Base-by-base conservation (phyloP, 35 echinoderm and acorn worm genomes). In the Ptychodera flava region DNA sequence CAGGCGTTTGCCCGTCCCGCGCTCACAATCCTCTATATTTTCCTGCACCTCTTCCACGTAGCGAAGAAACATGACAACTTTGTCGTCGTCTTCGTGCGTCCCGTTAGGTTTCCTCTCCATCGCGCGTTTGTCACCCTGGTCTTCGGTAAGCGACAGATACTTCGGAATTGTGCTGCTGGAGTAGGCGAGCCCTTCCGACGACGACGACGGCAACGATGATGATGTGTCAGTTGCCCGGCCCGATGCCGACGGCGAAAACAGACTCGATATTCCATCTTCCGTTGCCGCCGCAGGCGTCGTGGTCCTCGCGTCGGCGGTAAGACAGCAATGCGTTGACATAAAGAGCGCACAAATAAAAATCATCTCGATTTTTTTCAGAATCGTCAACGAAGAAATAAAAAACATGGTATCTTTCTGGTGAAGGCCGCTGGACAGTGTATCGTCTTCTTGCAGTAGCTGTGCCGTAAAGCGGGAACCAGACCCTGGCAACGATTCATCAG, bases 21-120 rank as follows among this genome's bases (percentile, higher is more conserved):
- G 90, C 32, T 90, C 83, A 79, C 96, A 99, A 29, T 90, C 84
- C 14, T 90, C 93, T 28, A 85, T 87, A 80, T 94, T 91, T n/a
- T 82, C 15, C 76, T 99, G 90, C 29, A 93, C 92, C 15, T 82
- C 37, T 28, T 88, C 84, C 30, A 99, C 88, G 80, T 92, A 94
- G 28, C 35, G 38, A 0, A 99, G 88, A 84, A 99, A 99, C 75
- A 77, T 88, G 35, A 84, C 53, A 0, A 99, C 93, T 38, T 90
- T 36, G 35, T 83, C 82, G 34, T 16, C 37, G 37, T 83, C 33
- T 83, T 16, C 33, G 28, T 36, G 1, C 12, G 2, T 80, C 28
- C 31, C 30, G n/a, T 80, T 80, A 10, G 16, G 80, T 0, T 34
- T 31, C 35, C 31, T 81, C 6, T 33, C 31, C n/a, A n/a, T n/a